Conservation (phyloP, 2,113 vertebrate species). For the Pholis gunnellus region DNA sequence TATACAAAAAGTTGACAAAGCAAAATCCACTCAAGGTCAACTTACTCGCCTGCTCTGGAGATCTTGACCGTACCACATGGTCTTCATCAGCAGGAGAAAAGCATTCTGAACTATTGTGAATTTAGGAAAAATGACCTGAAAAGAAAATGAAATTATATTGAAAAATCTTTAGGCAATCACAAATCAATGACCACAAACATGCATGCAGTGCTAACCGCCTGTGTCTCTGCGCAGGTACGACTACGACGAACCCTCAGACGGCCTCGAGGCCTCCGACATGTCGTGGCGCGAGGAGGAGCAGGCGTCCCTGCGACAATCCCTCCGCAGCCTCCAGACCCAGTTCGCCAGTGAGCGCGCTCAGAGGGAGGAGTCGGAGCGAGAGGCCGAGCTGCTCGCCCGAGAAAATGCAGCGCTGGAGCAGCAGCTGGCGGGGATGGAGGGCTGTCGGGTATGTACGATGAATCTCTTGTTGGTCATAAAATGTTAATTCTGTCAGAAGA, state of each 20-base stretch:
- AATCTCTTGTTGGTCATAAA: neutral
- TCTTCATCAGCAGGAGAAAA: neutral
- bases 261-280: neutral
- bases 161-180: neutral
- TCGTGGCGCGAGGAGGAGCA: slow-evolving; percentile 88
- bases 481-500: neutral
- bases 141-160: neutral
- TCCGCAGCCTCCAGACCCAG: slow-evolving; percentile 87
- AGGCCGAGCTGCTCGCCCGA: slow-evolving; percentile 83
- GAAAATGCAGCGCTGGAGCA: slow-evolving; percentile 90
- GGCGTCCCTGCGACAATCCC: slow-evolving; percentile 84
- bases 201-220: neutral
- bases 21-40: neutral
- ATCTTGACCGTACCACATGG: neutral
- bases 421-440: slow-evolving; percentile 78
- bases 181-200: neutral
- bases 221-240: slow-evolving; percentile 49
- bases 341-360: slow-evolving; percentile 87
- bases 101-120: neutral
- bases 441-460: slow-evolving; percentile 75
- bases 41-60: neutral
- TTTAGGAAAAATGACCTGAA: neutral
- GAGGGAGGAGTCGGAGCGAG: slow-evolving; percentile 85
- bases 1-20: neutral
- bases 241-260: slow-evolving; percentile 3